Evolutionary conservation across 2,797 vertebrate genomes (phyloP).

Genomic region (Vespertilio murinus): DNA sequence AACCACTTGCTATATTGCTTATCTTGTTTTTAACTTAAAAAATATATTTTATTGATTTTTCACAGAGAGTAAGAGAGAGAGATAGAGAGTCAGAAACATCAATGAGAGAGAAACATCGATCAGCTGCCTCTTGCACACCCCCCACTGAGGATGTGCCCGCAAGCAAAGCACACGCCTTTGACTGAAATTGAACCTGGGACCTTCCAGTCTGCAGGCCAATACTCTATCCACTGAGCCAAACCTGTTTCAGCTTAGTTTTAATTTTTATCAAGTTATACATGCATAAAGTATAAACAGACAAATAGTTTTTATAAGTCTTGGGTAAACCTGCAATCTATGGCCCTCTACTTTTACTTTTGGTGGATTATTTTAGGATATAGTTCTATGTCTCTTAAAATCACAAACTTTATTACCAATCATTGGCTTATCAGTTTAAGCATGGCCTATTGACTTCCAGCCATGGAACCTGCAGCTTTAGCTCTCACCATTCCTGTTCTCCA

Average conservation of each 20-base stretch:
- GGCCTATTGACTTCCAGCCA: not conserved
- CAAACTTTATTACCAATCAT: not conserved
- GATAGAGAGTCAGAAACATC: no score
- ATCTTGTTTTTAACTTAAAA: no score
- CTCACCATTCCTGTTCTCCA: not conserved
- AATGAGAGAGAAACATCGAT: no score
- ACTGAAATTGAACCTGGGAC: no score
- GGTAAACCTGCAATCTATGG: not conserved
- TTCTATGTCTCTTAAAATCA: not conserved
- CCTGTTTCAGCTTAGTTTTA: no score
- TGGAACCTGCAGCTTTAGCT: not conserved
- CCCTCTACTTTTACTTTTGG: not conserved
- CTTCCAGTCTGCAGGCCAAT: no score
- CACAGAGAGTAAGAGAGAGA: no score
- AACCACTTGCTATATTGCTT: not conserved
- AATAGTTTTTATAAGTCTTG: not conserved
- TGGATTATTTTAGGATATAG: not conserved
- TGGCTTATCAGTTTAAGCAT: not conserved
- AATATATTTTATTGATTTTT: no score
- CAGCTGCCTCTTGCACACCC: no score
- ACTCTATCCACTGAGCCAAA: no score
- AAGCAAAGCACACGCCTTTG: no score
- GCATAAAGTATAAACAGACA: not conserved
- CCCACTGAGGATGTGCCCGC: no score
- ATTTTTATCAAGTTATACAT: not conserved